phyloP scores from a whole-genome alignment of 2,797 vertebrate species.

The Microctenopoma lineatum region DNA sequence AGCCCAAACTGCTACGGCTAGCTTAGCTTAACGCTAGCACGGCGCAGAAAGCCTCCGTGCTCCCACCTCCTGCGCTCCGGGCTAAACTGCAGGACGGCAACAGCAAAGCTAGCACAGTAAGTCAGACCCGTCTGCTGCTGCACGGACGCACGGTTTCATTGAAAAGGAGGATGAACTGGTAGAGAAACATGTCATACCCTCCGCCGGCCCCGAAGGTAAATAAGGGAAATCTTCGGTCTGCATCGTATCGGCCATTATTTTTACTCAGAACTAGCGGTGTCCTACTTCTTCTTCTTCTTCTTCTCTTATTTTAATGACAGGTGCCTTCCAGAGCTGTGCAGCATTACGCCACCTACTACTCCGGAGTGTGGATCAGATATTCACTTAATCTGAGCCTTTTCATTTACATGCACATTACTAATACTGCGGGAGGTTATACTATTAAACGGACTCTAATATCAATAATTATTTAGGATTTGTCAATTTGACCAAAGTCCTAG shows the following conservation, averaged over 20 bases:
- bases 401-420: too few species aligned
- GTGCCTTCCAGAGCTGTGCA: too few species aligned
- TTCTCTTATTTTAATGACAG: too few species aligned
- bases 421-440: too few species aligned
- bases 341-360: too few species aligned
- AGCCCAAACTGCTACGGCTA: slow-evolving; percentile 48
- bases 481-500: too few species aligned
- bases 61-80: background rate
- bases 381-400: too few species aligned
- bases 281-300: background rate
- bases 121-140: too few species aligned
- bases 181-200: slow-evolving; percentile 70
- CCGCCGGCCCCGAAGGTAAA: slow-evolving; percentile 79
- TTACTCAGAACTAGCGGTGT: slow-evolving; percentile 17
- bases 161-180: rapidly evolving
- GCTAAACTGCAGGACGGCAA: slow-evolving; percentile 43
- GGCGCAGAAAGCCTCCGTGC: slow-evolving; percentile 9
- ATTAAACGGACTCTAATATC: too few species aligned
- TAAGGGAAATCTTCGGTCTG: slow-evolving; percentile 80
- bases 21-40: slow-evolving; percentile 40
- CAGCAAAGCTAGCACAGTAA: background rate
- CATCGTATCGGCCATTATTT: slow-evolving; percentile 81
- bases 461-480: too few species aligned
- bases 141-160: too few species aligned
- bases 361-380: too few species aligned